phyloP scores from a whole-genome alignment of 2,797 vertebrate species.

The Leucoraja ocellata region DNA sequence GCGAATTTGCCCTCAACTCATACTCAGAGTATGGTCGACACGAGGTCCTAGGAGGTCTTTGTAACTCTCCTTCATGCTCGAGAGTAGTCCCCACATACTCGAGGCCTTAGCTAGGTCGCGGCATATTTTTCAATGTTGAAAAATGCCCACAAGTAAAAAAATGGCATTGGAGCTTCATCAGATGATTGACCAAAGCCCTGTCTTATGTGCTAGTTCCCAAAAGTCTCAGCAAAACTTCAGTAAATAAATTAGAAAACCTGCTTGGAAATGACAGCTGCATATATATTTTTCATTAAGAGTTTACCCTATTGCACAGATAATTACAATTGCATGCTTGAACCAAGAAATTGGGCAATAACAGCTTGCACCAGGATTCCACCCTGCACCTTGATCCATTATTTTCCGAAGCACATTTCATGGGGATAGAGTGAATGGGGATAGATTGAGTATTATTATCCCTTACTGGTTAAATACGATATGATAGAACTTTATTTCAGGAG shows the following conservation, averaged over 20 bases:
- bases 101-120: too few relatives aligned
- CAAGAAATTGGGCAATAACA: not conserved
- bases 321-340: not conserved
- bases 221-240: not conserved
- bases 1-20: too few relatives aligned
- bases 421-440: too few relatives aligned
- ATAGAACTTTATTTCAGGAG: not conserved
- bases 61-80: too few relatives aligned
- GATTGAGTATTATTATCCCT: not conserved
- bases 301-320: not conserved
- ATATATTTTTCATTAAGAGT: not conserved
- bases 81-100: too few relatives aligned
- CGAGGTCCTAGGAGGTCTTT: too few relatives aligned
- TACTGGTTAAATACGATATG: too few relatives aligned
- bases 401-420: not conserved
- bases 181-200: not conserved
- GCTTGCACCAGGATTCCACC: not conserved
- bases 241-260: not conserved
- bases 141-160: too few relatives aligned
- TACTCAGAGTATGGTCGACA: too few relatives aligned
- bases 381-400: not conserved
- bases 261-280: not conserved
- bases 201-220: not conserved
- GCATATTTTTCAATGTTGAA: too few relatives aligned
- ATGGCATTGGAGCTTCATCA: not conserved